Conservation (phyloP, 2,113 vertebrate genomes). For the Lepisosteus osseus region DNA sequence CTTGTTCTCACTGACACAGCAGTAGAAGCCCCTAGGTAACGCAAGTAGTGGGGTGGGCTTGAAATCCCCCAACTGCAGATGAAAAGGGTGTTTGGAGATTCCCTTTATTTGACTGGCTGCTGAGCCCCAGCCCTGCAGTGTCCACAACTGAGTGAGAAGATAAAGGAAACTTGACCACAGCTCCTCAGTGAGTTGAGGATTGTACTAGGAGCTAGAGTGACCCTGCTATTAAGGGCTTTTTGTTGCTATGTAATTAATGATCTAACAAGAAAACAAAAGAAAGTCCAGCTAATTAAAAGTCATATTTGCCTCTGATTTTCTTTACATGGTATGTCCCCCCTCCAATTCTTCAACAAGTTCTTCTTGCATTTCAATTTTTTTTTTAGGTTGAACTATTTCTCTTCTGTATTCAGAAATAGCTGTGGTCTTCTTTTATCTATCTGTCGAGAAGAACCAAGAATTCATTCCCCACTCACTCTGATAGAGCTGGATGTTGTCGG, state of each 20-base stretch:
- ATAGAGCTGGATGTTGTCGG: too few species aligned
- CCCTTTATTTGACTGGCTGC: slow-evolving; percentile 61
- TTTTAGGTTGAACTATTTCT: too few species aligned
- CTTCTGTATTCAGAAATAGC: too few species aligned
- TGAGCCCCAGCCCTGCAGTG: slow-evolving; percentile 47
- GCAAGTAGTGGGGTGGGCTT: slow-evolving; percentile 16
- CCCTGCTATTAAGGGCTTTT: slow-evolving; percentile 32
- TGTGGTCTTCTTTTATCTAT: too few species aligned
- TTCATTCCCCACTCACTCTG: too few species aligned
- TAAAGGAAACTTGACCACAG: not conserved
- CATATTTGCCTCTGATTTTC: slow-evolving; percentile 25
- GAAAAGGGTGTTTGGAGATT: slow-evolving; percentile 64
- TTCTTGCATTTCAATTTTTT: too few species aligned
- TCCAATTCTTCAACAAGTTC: too few species aligned
- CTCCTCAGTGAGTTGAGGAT: not conserved
- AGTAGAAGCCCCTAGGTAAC: slow-evolving; percentile 31
- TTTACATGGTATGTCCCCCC: not conserved
- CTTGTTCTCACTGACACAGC: slow-evolving; percentile 45
- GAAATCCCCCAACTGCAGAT: slow-evolving; percentile 42
- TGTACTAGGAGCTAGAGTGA: slow-evolving; percentile 31
- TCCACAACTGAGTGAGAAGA: slow-evolving; percentile 26
- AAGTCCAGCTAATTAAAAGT: slow-evolving; percentile 32
- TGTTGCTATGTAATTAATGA: slow-evolving; percentile 46
- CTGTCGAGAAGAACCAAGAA: too few species aligned
- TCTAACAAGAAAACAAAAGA: slow-evolving; percentile 23